Evolutionary conservation across 1,140 invertebrate species (phyloP), one percentile per base, ranked within the genome.

Genomic region (Neotoxoptera formosana): DNA sequence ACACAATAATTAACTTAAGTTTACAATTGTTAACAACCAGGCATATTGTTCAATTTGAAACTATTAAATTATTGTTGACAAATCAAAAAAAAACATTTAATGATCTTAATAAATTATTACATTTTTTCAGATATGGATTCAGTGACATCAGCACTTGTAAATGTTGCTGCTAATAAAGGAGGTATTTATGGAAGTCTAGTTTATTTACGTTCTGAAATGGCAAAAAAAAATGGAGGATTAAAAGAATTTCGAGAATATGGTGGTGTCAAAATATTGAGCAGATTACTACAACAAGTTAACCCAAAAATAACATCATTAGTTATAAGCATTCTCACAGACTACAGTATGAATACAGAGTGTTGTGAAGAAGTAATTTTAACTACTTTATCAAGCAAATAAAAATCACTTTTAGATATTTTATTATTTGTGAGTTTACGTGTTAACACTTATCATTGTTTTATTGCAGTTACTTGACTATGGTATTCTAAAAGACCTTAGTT

Each of bases 261-360:
- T 51, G 94, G 94, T 51, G 94, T 94, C 20, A 94, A 90, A 91
- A 83, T 83, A 92, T 91, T 94, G 36, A 93, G 94, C 6, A 94
- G 94, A 92, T 91, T 94, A 11, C 76, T 94, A 34, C 93, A 93
- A 30, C 94, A 94, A 86, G 92, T 94, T 21, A 94, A 94, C 92
- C 94, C 94, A 56, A 94, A 94, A 90, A 94, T 94, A 47, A 90
- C 94, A 25, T 94, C 94, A 89, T 89, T 94, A 23, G 93, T 93
- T 76, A 60, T 94, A 56, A 94, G 94, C 84, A 94, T 94, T 45
- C 93, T 94, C 76, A 94, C 93, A 7, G 94, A 94, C 81, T 94
- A 94, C 53, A 94, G 94, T 67, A 91, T 94, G 56, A 90, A 94
- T 88, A 91, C 93, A 91, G 94, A 94, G 7, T 94, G 93, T 86